phyloP scores from a whole-genome alignment of 2,113 vertebrate species.

The Callipepla squamata region DNA sequence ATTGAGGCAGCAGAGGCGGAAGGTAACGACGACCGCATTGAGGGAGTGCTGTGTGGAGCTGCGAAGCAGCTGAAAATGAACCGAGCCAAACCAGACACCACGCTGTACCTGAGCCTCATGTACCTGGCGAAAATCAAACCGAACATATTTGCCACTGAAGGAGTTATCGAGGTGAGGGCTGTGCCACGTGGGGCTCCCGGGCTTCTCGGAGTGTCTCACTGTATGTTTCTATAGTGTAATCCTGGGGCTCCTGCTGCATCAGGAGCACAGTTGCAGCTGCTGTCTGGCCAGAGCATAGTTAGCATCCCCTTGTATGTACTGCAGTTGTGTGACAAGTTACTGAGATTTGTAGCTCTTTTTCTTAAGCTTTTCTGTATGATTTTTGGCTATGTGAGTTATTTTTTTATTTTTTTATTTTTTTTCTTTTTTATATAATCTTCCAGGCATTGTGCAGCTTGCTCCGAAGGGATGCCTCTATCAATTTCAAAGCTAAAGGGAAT shows the following conservation, averaged over 20 bases:
- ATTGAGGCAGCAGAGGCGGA: conserved; percentile 93
- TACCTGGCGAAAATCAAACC: conserved; percentile 98
- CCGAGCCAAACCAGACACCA: conserved; percentile 92
- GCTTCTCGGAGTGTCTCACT: rapidly evolving
- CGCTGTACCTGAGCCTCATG: conserved; percentile 95
- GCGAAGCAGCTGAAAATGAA: conserved; percentile 95
- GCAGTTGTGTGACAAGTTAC: background rate
- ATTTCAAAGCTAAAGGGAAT: conserved; percentile 98
- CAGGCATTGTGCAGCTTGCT: conserved; percentile 95
- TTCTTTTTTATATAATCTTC: background rate
- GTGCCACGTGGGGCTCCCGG: rapidly evolving
- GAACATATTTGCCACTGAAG: conserved; percentile 97
- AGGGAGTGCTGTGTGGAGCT: conserved; percentile 93
- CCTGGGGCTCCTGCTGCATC: background rate
- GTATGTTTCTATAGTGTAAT: background rate
- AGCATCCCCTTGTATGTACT: background rate
- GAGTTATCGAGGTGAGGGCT: conserved; percentile 91
- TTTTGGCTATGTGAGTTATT: background rate
- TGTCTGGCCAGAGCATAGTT: background rate
- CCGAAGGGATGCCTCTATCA: conserved; percentile 93
- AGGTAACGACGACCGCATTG: conserved; percentile 93
- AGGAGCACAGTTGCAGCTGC: rapidly evolving
- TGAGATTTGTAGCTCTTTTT: background rate
- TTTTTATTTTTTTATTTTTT: background rate
- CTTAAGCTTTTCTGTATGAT: background rate